Percentiles rank a stretch among this genome's conserved stretches.
Conservation (phyloP, 1,140 invertebrate species). For the Plodia interpunctella region DNA sequence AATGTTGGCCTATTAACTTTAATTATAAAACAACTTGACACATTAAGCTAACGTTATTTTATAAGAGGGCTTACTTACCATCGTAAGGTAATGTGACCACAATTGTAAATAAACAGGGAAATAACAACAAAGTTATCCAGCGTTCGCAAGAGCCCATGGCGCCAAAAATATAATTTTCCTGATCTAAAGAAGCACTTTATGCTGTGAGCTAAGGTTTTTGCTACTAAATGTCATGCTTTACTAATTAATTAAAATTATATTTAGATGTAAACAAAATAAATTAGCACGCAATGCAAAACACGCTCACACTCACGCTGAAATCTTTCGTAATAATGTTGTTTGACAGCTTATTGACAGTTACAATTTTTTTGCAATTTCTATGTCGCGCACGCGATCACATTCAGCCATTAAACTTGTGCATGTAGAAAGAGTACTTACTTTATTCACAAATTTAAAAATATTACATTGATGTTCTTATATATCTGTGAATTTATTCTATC, state of each 20-base stretch:
- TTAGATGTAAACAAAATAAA: not conserved
- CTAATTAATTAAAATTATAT: not conserved
- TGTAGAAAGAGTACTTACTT: too few species aligned
- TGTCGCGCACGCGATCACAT: too few species aligned
- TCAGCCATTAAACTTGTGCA: too few species aligned
- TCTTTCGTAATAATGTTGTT: too few species aligned
- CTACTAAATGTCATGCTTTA: not conserved
- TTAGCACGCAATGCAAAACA: not conserved
- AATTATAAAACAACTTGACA: too few species aligned
- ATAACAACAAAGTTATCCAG: constrained; percentile 10
- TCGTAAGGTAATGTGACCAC: constrained; percentile 38
- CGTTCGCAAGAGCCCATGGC: constrained; percentile 1
- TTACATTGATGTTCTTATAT: too few species aligned
- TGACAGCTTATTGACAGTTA: too few species aligned
- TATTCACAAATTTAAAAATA: too few species aligned
- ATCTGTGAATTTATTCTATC: too few species aligned
- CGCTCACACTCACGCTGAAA: too few species aligned
- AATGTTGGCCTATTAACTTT: too few species aligned
- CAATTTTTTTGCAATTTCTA: too few species aligned
- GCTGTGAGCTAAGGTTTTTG: not conserved
- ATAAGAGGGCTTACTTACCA: constrained; percentile 27
- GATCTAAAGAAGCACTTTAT: constrained; percentile 5
- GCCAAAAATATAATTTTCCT: not conserved
- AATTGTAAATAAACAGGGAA: not conserved
- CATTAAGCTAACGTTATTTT: constrained; percentile 26